These are phyloP conservation scores for Platycercus adscitus DNA, from an alignment of 2,113 vertebrate species.

Conservation along the genomic window DNA sequence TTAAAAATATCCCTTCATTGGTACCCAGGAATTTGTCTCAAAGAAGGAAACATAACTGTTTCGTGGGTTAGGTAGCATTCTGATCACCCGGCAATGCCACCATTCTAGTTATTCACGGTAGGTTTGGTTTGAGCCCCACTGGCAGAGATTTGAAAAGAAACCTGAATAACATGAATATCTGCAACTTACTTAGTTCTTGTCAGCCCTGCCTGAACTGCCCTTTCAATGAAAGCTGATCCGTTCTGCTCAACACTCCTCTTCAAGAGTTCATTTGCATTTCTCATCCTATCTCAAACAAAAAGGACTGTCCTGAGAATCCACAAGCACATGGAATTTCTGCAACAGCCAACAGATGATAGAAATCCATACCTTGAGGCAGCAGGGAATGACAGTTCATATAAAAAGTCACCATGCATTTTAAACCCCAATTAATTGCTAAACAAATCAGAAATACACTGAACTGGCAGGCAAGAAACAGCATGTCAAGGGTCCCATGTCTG, in stretches of 20 bases:
- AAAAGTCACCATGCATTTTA: not conserved
- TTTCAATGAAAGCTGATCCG: constrained; percentile 51
- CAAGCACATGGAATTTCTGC: not conserved
- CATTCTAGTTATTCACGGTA: not conserved
- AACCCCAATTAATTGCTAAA: not conserved
- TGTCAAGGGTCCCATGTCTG: not conserved
- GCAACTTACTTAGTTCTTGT: not conserved
- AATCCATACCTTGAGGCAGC: not conserved
- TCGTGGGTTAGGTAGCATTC: not conserved
- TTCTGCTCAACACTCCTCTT: constrained; percentile 27
- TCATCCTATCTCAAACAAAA: not conserved
- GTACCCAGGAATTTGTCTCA: not conserved
- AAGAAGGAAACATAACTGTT: not conserved
- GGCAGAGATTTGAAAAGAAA: not conserved
- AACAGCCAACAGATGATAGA: not conserved
- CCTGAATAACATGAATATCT: not conserved
- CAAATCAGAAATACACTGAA: not conserved
- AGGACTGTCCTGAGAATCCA: not conserved
- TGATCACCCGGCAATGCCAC: not conserved
- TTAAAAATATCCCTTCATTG: not conserved
- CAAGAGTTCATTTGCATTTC: constrained; percentile 17
- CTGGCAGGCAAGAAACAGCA: not conserved
- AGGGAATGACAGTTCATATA: not conserved
- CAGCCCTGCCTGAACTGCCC: not conserved
- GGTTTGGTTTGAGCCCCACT: not conserved